These are phyloP conservation scores for Drepana arcuata DNA, from an alignment of 1,140 invertebrate species.

Conservation along the genomic window DNA sequence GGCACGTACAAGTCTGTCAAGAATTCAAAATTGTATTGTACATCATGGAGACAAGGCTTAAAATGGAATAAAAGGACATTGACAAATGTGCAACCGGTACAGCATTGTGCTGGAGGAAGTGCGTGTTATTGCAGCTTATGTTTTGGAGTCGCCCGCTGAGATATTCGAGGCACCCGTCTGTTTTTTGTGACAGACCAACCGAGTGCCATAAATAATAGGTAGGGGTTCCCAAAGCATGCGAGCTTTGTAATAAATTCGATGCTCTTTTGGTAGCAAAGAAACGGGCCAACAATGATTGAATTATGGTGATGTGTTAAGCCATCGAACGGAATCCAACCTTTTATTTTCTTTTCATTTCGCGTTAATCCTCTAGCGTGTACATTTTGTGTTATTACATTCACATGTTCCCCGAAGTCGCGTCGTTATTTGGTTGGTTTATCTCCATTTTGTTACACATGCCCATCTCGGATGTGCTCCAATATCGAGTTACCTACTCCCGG, in stretches of 20 bases:
- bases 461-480: constrained; percentile 38
- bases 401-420: constrained; percentile 36
- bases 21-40: constrained; percentile 30
- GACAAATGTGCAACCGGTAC: constrained; percentile 20
- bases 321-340: constrained; percentile 49
- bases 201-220: constrained; percentile 71
- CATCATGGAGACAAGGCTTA: constrained; percentile 29
- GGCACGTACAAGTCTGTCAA: constrained; percentile 20
- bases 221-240: constrained; percentile 54
- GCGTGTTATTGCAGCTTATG: constrained; percentile 69
- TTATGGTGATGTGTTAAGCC: constrained; percentile 68
- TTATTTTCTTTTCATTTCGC: constrained; percentile 60
- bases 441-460: constrained; percentile 45
- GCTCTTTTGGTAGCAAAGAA: constrained; percentile 65
- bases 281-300: constrained; percentile 56
- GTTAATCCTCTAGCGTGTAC: constrained; percentile 30
- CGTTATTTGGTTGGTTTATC: constrained; percentile 38
- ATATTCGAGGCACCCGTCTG: constrained; percentile 61
- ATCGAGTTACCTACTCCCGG: constrained; percentile 55
- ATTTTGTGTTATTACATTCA: constrained; percentile 45
- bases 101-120: constrained; percentile 55
- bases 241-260: constrained; percentile 68
- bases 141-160: constrained; percentile 62
- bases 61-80: constrained; percentile 17
- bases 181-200: constrained; percentile 70